These are phyloP conservation scores for Saguinus imperator DNA, from an alignment of 2,113 vertebrate genomes.

Conservation along the genomic window DNA sequence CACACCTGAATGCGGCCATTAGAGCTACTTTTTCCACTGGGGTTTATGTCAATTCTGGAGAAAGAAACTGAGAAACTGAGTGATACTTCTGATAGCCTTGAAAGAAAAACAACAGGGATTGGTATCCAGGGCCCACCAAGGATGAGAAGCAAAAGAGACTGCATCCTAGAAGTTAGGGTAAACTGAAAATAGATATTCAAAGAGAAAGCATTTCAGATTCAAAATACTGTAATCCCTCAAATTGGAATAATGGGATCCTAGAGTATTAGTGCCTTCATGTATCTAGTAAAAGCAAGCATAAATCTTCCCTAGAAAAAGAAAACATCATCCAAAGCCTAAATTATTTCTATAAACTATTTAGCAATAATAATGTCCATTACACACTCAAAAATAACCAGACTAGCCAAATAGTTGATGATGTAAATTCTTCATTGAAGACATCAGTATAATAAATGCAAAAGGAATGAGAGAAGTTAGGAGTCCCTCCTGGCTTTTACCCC, in stretches of 20 bases:
- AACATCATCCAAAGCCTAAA: background rate
- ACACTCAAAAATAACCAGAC: constrained; percentile 4
- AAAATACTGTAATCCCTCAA: background rate
- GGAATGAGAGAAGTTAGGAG: background rate
- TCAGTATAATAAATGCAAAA: background rate
- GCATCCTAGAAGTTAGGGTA: background rate
- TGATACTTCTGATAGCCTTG: background rate
- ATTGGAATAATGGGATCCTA: background rate
- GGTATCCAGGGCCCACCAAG: background rate
- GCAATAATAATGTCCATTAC: background rate
- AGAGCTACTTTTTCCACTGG: background rate
- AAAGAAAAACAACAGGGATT: background rate
- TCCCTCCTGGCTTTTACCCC: background rate
- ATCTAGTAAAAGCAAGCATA: background rate
- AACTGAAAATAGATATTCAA: background rate
- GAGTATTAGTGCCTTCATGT: background rate
- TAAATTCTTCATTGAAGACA: background rate
- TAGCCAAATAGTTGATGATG: background rate
- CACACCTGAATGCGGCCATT: background rate
- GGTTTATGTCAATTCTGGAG: background rate
- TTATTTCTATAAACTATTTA: constrained; percentile 11
- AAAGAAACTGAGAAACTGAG: background rate
- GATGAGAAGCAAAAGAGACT: background rate
- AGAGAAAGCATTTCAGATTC: background rate
- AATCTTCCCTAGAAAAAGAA: background rate